Conservation (phyloP, 2,888 invertebrate genomes). For the Stegophylla sp. region DNA sequence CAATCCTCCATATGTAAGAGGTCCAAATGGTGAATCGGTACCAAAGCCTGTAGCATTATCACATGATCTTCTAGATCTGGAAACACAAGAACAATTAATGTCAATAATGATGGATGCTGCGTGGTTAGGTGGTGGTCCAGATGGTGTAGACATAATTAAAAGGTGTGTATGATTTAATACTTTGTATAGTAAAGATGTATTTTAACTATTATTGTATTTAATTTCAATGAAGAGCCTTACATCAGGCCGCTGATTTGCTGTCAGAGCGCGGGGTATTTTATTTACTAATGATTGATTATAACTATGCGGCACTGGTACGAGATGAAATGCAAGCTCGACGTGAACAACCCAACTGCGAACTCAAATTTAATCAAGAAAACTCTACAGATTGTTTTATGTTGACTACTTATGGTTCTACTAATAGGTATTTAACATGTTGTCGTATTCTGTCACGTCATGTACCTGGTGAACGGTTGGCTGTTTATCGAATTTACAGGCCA, state of each 20-base stretch:
- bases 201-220: slow-evolving; percentile 61
- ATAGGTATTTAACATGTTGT: background rate
- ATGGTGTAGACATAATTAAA: slow-evolving; percentile 38
- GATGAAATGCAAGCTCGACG: slow-evolving; percentile 12
- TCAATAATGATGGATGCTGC: slow-evolving; percentile 47
- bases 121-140: slow-evolving; percentile 29
- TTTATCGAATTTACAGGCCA: slow-evolving; percentile 25
- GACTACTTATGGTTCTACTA: slow-evolving; percentile 20
- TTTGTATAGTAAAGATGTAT: background rate
- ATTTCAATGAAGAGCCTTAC: slow-evolving; percentile 69
- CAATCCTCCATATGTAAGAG: slow-evolving; percentile 98
- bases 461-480: slow-evolving; percentile 18
- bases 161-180: slow-evolving; percentile 2
- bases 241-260: slow-evolving; percentile 74
- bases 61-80: slow-evolving; percentile 73
- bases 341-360: background rate
- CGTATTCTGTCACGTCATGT: slow-evolving; percentile 14
- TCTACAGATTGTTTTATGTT: background rate
- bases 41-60: slow-evolving; percentile 78
- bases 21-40: slow-evolving; percentile 84
- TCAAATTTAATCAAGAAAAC: background rate
- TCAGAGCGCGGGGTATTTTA: slow-evolving; percentile 83
- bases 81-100: slow-evolving; percentile 56
- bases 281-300: slow-evolving; percentile 86
- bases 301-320: slow-evolving; percentile 65